These are phyloP conservation scores for Numenius phaeopus DNA, from an alignment of 2,797 vertebrate species.

Conservation along the genomic window DNA sequence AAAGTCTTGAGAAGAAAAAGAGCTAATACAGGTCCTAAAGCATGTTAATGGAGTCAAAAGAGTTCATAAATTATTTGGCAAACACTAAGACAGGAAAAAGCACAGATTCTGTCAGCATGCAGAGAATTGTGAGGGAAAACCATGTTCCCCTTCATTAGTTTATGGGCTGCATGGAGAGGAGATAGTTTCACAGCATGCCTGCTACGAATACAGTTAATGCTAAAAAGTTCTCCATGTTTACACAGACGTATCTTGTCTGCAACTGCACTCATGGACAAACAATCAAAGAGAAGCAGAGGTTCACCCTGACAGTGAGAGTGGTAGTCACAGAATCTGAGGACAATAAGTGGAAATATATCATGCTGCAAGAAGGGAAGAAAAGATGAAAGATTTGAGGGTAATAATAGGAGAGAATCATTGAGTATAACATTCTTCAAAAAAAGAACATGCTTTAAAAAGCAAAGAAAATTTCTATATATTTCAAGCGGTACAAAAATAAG, in stretches of 20 bases:
- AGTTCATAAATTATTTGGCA: neutral
- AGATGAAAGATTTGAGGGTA: neutral
- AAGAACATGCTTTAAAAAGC: neutral
- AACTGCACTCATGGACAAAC: neutral
- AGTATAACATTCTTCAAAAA: neutral
- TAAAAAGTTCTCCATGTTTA: neutral
- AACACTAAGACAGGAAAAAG: neutral
- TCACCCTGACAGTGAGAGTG: neutral
- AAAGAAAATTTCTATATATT: neutral
- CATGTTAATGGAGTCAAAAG: neutral
- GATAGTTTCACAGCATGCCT: neutral
- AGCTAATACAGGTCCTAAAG: neutral
- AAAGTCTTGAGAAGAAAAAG: neutral
- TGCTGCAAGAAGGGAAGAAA: neutral
- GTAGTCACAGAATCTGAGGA: neutral
- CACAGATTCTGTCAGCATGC: neutral
- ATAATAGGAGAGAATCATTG: neutral
- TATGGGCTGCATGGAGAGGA: neutral
- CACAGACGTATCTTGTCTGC: neutral
- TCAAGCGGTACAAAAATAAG: neutral
- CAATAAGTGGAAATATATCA: neutral
- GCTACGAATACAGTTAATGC: neutral
- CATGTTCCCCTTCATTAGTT: neutral
- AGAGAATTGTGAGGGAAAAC: neutral
- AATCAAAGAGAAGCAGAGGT: neutral